phyloP scores from a whole-genome alignment of 2,888 invertebrate genomes.

The Lasiommata megera region DNA sequence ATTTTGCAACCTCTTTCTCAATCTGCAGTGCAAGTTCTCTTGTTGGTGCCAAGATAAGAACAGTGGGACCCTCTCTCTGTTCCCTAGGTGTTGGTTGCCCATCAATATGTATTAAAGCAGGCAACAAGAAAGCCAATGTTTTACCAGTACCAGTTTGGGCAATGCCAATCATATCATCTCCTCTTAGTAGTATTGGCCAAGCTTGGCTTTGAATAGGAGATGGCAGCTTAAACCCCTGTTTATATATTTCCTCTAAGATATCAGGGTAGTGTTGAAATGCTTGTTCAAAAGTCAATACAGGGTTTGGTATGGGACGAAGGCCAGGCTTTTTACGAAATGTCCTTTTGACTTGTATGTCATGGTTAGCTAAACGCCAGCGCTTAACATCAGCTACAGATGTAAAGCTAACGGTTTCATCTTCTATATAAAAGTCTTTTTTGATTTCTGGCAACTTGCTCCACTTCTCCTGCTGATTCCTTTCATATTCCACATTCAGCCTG shows the following conservation, averaged over 20 bases:
- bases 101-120: slow-evolving; percentile 96
- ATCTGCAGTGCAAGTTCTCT: slow-evolving; percentile 96
- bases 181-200: slow-evolving; percentile 95
- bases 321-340: slow-evolving; percentile 80
- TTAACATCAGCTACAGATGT: slow-evolving; percentile 84
- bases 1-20: slow-evolving; percentile 94
- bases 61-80: slow-evolving; percentile 90
- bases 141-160: slow-evolving; percentile 98
- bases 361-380: slow-evolving; percentile 83
- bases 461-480: slow-evolving; percentile 76
- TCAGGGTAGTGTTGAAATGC: slow-evolving; percentile 91
- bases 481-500: slow-evolving; percentile 77
- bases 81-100: slow-evolving; percentile 88
- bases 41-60: slow-evolving; percentile 94
- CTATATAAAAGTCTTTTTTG: slow-evolving; percentile 91
- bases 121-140: slow-evolving; percentile 95
- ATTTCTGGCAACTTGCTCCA: slow-evolving; percentile 86
- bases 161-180: slow-evolving; percentile 97
- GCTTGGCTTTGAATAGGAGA: slow-evolving; percentile 96
- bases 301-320: slow-evolving; percentile 85
- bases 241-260: slow-evolving; percentile 89
- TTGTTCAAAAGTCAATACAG: slow-evolving; percentile 90
- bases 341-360: slow-evolving; percentile 87
- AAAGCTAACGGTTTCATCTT: slow-evolving; percentile 85
- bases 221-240: slow-evolving; percentile 90